Conservation (phyloP, 1,140 invertebrate genomes). For the Bombus ignitus region DNA sequence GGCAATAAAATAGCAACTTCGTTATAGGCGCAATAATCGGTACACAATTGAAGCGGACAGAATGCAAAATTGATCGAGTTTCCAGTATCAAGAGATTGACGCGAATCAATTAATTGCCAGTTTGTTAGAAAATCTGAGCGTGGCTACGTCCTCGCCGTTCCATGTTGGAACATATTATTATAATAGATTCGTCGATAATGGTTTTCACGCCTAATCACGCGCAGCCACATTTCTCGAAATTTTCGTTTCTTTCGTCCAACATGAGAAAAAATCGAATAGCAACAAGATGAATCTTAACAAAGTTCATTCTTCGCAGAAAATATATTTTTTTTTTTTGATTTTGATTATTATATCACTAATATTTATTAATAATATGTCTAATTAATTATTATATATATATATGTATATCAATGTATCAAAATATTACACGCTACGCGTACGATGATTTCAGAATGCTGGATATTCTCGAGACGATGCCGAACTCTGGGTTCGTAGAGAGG, state of each 20-base stretch:
- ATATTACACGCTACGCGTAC: not conserved
- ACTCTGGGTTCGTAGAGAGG: constrained; percentile 9
- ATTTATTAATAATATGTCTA: no score
- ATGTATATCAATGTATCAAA: no score
- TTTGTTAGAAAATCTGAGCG: constrained; percentile 7
- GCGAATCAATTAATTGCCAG: constrained; percentile 4
- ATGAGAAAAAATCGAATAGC: not conserved
- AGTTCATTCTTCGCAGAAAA: not conserved
- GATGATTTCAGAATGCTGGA: constrained; percentile 39
- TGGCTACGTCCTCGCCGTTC: no score
- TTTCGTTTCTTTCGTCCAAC: not conserved
- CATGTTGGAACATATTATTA: not conserved
- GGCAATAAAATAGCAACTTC: not conserved
- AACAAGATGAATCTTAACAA: not conserved
- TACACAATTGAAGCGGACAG: not conserved
- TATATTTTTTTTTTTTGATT: no score
- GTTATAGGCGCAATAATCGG: constrained; percentile 14
- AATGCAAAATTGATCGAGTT: constrained; percentile 27
- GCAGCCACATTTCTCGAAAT: not conserved
- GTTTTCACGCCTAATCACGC: not conserved
- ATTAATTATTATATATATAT: no score
- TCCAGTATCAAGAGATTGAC: constrained; percentile 21
- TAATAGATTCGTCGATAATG: not conserved
- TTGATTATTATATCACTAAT: no score
- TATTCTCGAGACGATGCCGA: constrained; percentile 29